Percentiles rank a stretch among this genome's conserved stretches.
Conservation (phyloP, 2,797 vertebrate species). For the Sebastes vulpes region DNA sequence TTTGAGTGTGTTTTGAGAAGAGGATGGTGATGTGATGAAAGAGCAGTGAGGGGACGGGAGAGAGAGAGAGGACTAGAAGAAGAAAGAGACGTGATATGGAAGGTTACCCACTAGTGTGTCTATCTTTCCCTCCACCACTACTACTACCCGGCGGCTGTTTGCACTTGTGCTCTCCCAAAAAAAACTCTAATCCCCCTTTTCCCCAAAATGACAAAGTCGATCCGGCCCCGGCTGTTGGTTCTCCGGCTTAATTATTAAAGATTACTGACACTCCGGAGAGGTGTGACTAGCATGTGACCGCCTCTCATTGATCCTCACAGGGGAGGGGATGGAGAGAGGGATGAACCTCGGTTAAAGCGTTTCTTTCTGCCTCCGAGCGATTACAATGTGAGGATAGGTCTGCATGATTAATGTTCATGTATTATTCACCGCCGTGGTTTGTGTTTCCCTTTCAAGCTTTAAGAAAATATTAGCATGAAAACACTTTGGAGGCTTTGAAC, state of each 20-base stretch:
- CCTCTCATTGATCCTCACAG: conserved; percentile 18
- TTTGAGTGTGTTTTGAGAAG: neutral
- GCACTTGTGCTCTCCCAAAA: conserved; percentile 22
- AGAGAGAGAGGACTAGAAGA: neutral
- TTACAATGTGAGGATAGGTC: conserved; percentile 34
- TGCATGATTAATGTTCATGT: conserved; percentile 75
- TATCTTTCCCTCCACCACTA: neutral
- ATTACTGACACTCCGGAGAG: conserved; percentile 32
- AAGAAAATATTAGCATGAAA: conserved; percentile 71
- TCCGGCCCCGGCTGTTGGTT: conserved; percentile 19
- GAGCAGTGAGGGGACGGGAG: conserved; percentile 16
- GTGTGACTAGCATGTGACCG: conserved; percentile 64
- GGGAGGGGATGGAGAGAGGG: conserved; percentile 27
- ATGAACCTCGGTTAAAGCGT: conserved; percentile 47
- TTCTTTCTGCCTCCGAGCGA: conserved; percentile 51
- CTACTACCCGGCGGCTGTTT: conserved; percentile 19
- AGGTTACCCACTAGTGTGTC: conserved; percentile 1
- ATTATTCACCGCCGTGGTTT: conserved; percentile 55
- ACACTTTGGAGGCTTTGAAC: conserved; percentile 63
- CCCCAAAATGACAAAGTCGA: conserved; percentile 23
- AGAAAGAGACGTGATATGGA: neutral
- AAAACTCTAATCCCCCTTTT: conserved; percentile 7
- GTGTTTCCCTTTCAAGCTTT: conserved; percentile 66
- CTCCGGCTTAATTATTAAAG: conserved; percentile 52
- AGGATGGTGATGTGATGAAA: neutral